Conservation (phyloP, 2,888 invertebrate genomes). For the Chrysotoxum bicinctum region DNA sequence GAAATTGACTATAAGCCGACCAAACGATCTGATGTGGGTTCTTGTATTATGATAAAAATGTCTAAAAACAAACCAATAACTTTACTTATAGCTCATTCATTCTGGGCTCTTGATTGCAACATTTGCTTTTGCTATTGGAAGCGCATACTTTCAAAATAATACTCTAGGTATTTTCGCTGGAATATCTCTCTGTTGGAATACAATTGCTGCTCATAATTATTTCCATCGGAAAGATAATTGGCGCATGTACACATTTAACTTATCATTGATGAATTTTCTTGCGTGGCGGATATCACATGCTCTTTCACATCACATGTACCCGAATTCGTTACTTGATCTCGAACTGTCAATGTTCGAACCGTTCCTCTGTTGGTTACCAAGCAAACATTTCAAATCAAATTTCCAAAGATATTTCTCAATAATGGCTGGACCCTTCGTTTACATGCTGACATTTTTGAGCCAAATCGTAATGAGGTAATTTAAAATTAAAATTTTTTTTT, state of each 20-base stretch:
- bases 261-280: constrained; percentile 84
- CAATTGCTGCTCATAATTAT: constrained; percentile 88
- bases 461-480: constrained; percentile 78
- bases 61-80: not conserved
- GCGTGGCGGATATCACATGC: constrained; percentile 90
- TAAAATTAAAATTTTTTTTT: not conserved
- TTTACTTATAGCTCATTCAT: constrained; percentile 78
- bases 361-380: constrained; percentile 85
- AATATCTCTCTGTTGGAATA: constrained; percentile 84
- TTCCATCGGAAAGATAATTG: constrained; percentile 89
- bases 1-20: constrained; percentile 82
- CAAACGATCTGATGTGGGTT: constrained; percentile 79
- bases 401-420: constrained; percentile 83
- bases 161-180: constrained; percentile 82
- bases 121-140: constrained; percentile 78
- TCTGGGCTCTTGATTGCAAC: constrained; percentile 80
- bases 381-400: constrained; percentile 82
- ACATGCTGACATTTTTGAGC: constrained; percentile 76
- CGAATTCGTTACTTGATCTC: constrained; percentile 89
- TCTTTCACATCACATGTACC: constrained; percentile 89
- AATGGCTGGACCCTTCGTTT: constrained; percentile 82
- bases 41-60: too few species aligned
- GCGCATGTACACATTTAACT: constrained; percentile 90
- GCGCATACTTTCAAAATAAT: constrained; percentile 78
- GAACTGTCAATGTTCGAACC: constrained; percentile 88